phyloP scores from a whole-genome alignment of 2,888 invertebrate species.

The Siphlonurus alternatus region DNA sequence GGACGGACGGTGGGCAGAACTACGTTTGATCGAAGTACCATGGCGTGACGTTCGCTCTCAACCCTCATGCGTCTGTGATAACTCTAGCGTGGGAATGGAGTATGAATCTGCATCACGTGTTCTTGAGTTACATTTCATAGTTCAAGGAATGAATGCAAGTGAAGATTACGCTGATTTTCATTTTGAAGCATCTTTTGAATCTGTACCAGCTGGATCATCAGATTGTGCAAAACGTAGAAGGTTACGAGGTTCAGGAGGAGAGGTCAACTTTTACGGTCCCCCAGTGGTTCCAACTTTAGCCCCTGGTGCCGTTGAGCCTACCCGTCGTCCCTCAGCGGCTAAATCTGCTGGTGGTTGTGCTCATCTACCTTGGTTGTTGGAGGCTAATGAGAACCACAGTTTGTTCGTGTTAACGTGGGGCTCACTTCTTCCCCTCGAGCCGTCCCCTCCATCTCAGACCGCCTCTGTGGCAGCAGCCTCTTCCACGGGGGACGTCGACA shows the following conservation, averaged over 20 bases:
- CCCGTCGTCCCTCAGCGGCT: background rate
- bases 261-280: constrained; percentile 12
- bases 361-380: constrained; percentile 63
- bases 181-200: constrained; percentile 55
- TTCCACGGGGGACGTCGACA: constrained; percentile 26
- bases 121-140: constrained; percentile 58
- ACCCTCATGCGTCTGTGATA: constrained; percentile 66
- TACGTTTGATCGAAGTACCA: constrained; percentile 27
- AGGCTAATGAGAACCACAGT: constrained; percentile 61
- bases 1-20: background rate
- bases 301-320: background rate
- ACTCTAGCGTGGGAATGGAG: constrained; percentile 29
- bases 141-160: constrained; percentile 52
- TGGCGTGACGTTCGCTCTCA: constrained; percentile 54
- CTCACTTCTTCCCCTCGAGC: constrained; percentile 47
- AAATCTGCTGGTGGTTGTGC: constrained; percentile 29
- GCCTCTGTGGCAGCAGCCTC: background rate
- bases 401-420: constrained; percentile 74
- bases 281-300: background rate
- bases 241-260: constrained; percentile 32
- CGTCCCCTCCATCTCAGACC: constrained; percentile 26
- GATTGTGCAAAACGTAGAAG: constrained; percentile 48
- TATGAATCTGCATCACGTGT: constrained; percentile 47
- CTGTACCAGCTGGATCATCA: constrained; percentile 33
- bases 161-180: constrained; percentile 70